Percentiles rank a stretch among this genome's conserved stretches.
These are phyloP conservation scores for Thaumetopoea pityocampa DNA, from an alignment of 1,140 invertebrate genomes.

Conservation along the genomic window DNA sequence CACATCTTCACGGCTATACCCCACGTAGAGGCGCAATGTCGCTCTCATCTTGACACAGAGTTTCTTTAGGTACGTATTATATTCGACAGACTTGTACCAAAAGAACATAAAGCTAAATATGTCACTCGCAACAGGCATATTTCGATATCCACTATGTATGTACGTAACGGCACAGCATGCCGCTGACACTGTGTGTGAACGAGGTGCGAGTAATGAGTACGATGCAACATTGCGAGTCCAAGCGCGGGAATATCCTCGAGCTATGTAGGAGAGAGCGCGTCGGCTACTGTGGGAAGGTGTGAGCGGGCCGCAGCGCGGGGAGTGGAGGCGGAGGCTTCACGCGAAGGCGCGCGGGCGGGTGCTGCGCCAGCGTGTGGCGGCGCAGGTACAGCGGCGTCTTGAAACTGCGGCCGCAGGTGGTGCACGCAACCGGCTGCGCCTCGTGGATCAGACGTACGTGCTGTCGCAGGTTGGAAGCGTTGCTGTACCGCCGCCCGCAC, in stretches of 20 bases:
- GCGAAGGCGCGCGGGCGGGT: conserved; percentile 40
- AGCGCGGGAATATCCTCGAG: conserved; percentile 1
- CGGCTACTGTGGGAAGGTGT: conserved; percentile 35
- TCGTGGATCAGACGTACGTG: conserved; percentile 88
- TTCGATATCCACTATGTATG: too few relatives aligned
- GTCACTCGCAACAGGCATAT: too few relatives aligned
- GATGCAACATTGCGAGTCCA: conserved; percentile 1
- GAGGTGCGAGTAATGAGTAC: not conserved
- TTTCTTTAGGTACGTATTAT: too few relatives aligned
- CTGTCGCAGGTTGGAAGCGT: conserved; percentile 87
- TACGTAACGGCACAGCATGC: too few relatives aligned
- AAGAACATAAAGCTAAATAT: too few relatives aligned
- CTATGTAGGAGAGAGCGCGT: conserved; percentile 34
- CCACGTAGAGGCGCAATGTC: conserved; percentile 38
- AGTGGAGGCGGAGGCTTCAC: conserved; percentile 46
- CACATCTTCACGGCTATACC: conserved; percentile 43
- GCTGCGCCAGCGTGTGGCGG: conserved; percentile 78
- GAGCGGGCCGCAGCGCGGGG: conserved; percentile 39
- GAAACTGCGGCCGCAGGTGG: conserved; percentile 84
- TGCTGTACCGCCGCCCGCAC: conserved; percentile 88
- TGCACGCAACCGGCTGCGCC: conserved; percentile 84
- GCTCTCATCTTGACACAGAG: too few relatives aligned
- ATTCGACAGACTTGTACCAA: too few relatives aligned
- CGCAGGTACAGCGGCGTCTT: conserved; percentile 87
- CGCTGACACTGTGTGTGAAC: too few relatives aligned